Percentiles rank a stretch among this genome's conserved stretches.
Conservation (phyloP, 2,113 vertebrate genomes). For the Megalops atlanticus region DNA sequence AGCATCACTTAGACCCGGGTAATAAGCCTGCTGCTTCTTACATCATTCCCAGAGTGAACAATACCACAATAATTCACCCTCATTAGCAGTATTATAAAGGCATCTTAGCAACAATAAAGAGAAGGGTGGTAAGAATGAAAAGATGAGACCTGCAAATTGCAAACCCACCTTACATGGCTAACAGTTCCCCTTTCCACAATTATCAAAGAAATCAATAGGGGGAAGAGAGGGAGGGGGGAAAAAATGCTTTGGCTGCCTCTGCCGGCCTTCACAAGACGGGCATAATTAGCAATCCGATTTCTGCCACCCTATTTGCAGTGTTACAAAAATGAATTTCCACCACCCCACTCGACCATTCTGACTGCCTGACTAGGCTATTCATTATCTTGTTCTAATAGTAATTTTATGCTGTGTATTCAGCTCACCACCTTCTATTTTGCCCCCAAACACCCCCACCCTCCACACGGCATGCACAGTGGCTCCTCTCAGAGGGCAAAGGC, state of each 20-base stretch:
- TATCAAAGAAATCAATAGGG: conserved; percentile 74
- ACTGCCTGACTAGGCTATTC: conserved; percentile 72
- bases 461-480: no score
- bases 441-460: conserved; percentile 65
- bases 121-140: conserved; percentile 66
- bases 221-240: conserved; percentile 21
- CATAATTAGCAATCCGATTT: conserved; percentile 78
- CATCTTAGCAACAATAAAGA: conserved; percentile 74
- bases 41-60: conserved; percentile 63
- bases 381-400: conserved; percentile 61
- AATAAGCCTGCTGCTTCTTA: conserved; percentile 47
- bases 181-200: conserved; percentile 67
- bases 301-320: conserved; percentile 72
- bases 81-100: conserved; percentile 76
- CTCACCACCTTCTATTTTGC: conserved; percentile 68
- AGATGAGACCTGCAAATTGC: conserved; percentile 70
- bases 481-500: conserved; percentile 67
- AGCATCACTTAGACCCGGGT: conserved; percentile 15
- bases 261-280: conserved; percentile 69
- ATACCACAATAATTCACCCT: conserved; percentile 74
- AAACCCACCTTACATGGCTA: conserved; percentile 61
- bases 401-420: conserved; percentile 66
- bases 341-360: conserved; percentile 47
- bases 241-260: conserved; percentile 51
- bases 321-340: conserved; percentile 62